Evolutionary conservation across 2,113 vertebrate species (phyloP).

Genomic region (Varanus salvator): DNA sequence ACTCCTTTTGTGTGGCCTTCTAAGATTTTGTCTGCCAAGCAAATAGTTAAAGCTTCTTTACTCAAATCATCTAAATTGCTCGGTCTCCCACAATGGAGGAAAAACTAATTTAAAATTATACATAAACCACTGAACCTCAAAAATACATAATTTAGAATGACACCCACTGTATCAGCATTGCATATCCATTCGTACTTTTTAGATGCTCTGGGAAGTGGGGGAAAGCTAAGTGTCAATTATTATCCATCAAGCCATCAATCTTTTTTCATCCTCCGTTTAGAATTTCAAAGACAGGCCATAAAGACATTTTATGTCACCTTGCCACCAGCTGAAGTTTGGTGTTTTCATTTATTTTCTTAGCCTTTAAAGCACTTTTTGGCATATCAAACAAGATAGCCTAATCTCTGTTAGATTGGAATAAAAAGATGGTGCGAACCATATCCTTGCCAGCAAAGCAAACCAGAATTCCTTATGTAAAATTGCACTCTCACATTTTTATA

Average conservation of each 20-base stretch:
- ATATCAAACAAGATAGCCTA: constrained; percentile 59
- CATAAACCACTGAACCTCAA: constrained; percentile 43
- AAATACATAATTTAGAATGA: constrained; percentile 72
- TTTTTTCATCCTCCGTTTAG: constrained; percentile 70
- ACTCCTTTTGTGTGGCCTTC: not conserved
- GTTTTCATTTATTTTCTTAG: constrained; percentile 60
- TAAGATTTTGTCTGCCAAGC: not conserved
- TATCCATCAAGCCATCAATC: constrained; percentile 82
- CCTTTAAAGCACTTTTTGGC: constrained; percentile 48
- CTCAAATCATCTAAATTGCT: not conserved
- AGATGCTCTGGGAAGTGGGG: constrained; percentile 62
- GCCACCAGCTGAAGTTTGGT: constrained; percentile 67
- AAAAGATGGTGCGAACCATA: constrained; percentile 10
- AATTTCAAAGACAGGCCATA: constrained; percentile 75
- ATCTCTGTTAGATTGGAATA: constrained; percentile 53
- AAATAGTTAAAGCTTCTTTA: constrained; percentile 2
- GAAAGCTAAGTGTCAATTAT: constrained; percentile 80
- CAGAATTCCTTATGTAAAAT: not conserved
- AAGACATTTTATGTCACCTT: constrained; percentile 73
- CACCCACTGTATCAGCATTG: constrained; percentile 69
- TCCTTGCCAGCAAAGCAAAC: not conserved
- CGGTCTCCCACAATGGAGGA: not conserved
- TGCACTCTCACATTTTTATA: not conserved
- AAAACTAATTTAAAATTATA: constrained; percentile 48
- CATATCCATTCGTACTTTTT: constrained; percentile 75